Base-by-base conservation (phyloP, 2,888 invertebrate genomes). In the Euclidia mi region DNA sequence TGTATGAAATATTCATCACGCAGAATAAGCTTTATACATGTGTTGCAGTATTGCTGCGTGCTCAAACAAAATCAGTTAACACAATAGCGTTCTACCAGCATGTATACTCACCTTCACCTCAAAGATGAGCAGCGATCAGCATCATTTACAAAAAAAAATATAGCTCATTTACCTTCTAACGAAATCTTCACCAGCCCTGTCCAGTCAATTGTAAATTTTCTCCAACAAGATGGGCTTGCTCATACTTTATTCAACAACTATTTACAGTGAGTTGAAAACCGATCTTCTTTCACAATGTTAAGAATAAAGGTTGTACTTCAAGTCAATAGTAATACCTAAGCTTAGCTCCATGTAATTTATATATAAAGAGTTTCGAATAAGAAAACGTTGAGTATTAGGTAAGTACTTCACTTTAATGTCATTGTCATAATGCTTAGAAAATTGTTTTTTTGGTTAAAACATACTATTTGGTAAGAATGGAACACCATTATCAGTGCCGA, bases 241-340 rank as follows among this genome's bases (percentile, higher is more conserved):
- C 83, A 88, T 88, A 84, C 84, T 79, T 87, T 87, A 88, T 87
- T 88, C 85, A 88, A 72, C 53, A 71, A 78, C 83, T 83, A 85
- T 87, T 86, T 87, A 80, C 82, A 70, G 73, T 59, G 6, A 81
- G 74, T 78, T 69, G 78, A 77, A 81, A 84, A 77, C 67, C 62
- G 73, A 79, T 83, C 65, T 77, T 76, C 62, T 75, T 70, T 60
- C 47, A 53, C 48, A 68, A 60, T 56, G 55, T 64, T 53, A 50
- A 49, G 51, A 56, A 49, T 44, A 40, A 48, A 47, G 51, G 59
- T 44, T 47, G 61, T 66, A 69, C n/a, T n/a, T n/a, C 65, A 65
- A 73, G 75, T 79, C 76, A 77, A 81, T 76, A 63, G 42, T 58
- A 51, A 52, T 49, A 51, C 47, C 43, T 44, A 25, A 57, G 41